Conservation (phyloP, 1,140 invertebrate genomes). For the Bombyx mandarina region DNA sequence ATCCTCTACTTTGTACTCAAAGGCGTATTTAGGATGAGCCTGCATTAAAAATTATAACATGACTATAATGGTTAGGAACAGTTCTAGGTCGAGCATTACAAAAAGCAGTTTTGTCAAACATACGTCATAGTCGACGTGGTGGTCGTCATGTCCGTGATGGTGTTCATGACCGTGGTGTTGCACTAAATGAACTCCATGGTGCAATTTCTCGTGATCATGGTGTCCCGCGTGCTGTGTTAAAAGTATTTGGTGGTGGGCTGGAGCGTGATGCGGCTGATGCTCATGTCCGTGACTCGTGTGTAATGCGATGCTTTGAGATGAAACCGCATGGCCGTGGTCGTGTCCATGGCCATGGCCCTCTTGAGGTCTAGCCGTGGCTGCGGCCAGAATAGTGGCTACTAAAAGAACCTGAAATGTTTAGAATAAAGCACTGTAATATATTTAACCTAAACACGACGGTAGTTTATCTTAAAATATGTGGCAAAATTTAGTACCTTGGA, state of each 20-base stretch:
- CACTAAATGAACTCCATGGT: conserved; percentile 17
- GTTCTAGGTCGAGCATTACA: not conserved
- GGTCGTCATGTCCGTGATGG: conserved; percentile 11
- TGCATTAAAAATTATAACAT: not conserved
- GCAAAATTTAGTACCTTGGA: too few relatives aligned
- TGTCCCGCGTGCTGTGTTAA: conserved; percentile 15
- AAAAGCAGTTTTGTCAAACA: not conserved
- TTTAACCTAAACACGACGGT: not conserved
- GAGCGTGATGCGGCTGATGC: not conserved
- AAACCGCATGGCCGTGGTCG: conserved; percentile 1
- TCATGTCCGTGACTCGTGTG: conserved; percentile 4
- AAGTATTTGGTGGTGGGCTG: not conserved
- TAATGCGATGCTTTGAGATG: conserved; percentile 3
- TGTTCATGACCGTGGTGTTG: not conserved
- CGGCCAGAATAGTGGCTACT: not conserved
- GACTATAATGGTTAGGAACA: not conserved
- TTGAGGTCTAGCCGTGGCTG: not conserved
- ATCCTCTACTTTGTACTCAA: conserved; percentile 74
- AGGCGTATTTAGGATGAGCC: conserved; percentile 71
- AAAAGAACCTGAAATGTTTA: conserved; percentile 1
- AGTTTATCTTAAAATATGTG: too few relatives aligned
- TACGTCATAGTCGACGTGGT: conserved; percentile 16
- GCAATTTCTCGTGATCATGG: conserved; percentile 4
- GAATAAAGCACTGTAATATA: not conserved
- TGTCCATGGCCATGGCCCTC: not conserved